Percentiles rank a stretch among this genome's conserved stretches.
These are phyloP conservation scores for Macrocentrus cingulum DNA, from an alignment of 1,140 invertebrate species.

Conservation along the genomic window DNA sequence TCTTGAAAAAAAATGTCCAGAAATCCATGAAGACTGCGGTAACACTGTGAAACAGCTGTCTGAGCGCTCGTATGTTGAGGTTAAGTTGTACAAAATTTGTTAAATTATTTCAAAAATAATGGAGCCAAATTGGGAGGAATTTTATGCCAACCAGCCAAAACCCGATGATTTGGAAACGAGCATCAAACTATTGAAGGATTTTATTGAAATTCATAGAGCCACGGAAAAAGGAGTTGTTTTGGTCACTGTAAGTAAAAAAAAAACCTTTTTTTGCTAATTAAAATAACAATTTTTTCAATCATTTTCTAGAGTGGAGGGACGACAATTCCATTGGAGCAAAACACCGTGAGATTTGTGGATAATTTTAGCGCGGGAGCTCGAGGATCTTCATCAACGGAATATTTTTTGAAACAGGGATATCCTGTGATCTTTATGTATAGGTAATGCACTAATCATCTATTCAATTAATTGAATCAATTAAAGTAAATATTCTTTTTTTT, in stretches of 20 bases:
- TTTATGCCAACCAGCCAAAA: constrained; percentile 73
- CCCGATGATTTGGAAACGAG: constrained; percentile 75
- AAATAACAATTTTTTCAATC: background rate
- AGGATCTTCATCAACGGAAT: constrained; percentile 92
- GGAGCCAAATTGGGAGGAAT: constrained; percentile 74
- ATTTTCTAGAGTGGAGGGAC: constrained; percentile 85
- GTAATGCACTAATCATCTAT: constrained; percentile 35
- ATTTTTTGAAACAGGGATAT: constrained; percentile 84
- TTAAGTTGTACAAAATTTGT: no score
- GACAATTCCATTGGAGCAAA: constrained; percentile 93
- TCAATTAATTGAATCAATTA: background rate
- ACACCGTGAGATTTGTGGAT: constrained; percentile 96
- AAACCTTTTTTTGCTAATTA: background rate
- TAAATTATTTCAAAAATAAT: constrained; percentile 41
- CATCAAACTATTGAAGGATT: constrained; percentile 69
- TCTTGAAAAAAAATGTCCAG: no score
- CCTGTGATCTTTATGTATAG: constrained; percentile 79
- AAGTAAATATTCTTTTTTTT: constrained; percentile 14
- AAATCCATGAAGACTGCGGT: no score
- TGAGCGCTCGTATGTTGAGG: no score
- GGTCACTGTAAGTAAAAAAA: constrained; percentile 69
- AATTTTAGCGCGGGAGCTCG: constrained; percentile 97
- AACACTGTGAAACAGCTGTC: no score
- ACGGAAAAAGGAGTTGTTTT: constrained; percentile 70
- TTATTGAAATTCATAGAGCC: constrained; percentile 67